These are phyloP conservation scores for Temnothorax longispinosus DNA, from an alignment of 1,140 invertebrate genomes.

Conservation along the genomic window DNA sequence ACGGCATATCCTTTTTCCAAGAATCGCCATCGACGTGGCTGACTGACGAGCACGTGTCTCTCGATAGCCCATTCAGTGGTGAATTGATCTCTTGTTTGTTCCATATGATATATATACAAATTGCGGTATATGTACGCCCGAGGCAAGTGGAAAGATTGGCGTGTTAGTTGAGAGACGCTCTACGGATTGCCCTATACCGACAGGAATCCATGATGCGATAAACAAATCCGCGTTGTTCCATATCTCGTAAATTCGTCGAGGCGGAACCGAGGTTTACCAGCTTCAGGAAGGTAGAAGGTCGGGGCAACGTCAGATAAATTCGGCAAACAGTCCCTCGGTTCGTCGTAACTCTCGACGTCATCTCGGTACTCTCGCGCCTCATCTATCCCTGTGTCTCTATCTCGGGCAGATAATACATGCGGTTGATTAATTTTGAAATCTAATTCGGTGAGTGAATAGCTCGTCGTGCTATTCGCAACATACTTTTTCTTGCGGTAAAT, in stretches of 20 bases:
- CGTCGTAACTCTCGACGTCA: slow-evolving; percentile 46
- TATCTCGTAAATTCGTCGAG: slow-evolving; percentile 48
- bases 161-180: slow-evolving; percentile 17
- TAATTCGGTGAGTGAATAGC: neutral
- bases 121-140: neutral
- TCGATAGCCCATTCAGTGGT: slow-evolving; percentile 1
- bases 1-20: neutral
- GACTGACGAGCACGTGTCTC: neutral
- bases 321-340: slow-evolving; percentile 49
- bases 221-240: slow-evolving; percentile 59
- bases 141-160: slow-evolving; percentile 25
- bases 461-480: neutral
- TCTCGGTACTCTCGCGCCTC: slow-evolving; percentile 39
- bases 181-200: slow-evolving; percentile 1
- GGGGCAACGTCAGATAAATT: slow-evolving; percentile 54
- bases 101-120: slow-evolving; percentile 19
- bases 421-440: slow-evolving; percentile 50
- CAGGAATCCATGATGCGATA: slow-evolving; percentile 51
- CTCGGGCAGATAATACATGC: slow-evolving; percentile 36
- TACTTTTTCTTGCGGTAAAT: neutral
- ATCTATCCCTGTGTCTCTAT: slow-evolving; percentile 29
- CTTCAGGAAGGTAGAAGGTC: slow-evolving; percentile 33
- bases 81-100: slow-evolving; percentile 53
- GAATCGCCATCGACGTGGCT: neutral
- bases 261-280: slow-evolving; percentile 36